Evolutionary conservation across 2,113 vertebrate genomes (phyloP), one percentile per base, ranked within the genome.

Genomic region (Herpailurus yagouaroundi): DNA sequence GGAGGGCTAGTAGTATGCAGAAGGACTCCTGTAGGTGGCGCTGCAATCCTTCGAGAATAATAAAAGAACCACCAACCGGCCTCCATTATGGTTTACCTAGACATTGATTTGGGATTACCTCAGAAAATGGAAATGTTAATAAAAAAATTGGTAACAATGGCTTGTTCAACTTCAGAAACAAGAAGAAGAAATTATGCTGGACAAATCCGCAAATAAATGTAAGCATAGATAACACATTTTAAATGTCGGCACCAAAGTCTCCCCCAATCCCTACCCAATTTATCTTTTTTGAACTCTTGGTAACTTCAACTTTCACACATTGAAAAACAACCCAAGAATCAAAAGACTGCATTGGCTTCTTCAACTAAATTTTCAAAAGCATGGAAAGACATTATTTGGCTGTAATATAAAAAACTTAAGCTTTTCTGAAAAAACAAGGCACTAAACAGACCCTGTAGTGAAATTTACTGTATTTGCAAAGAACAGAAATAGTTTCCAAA

Each of bases 21-120:
- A 95, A 96, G 85, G 52, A 76, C 66, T 98, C 99, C 99, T 99
- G 98, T 97, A 99, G 99, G 98, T 99, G 99, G 99, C 98, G 98
- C 98, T 99, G 94, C 91, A 98, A 97, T 91, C 97, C 98, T 98
- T 80, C 85, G 94, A 98, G 97, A 98, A 98, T 98, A 96, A 86
- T 80, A n/a, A 0, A 7, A 76, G 57, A 79, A 25, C 68, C 48
- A 95, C 94, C 80, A 97, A 91, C 8, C 63, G 63, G 14, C 90
- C 89, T 97, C 96, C 97, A 97, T 98, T 97, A 95, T 57, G 5
- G 64, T 93, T 98, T 97, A 85, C 18, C 68, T 88, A 97, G 31
- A n/a, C 29, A 76, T 7, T 60, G 45, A 81, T 91, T 87, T 90
- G 89, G 50, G 68, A 89, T 38, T 45, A 73, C 90, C 73, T 91